These are phyloP conservation scores for Phoeniculus purpureus DNA, from an alignment of 2,797 vertebrate genomes.

Conservation along the genomic window DNA sequence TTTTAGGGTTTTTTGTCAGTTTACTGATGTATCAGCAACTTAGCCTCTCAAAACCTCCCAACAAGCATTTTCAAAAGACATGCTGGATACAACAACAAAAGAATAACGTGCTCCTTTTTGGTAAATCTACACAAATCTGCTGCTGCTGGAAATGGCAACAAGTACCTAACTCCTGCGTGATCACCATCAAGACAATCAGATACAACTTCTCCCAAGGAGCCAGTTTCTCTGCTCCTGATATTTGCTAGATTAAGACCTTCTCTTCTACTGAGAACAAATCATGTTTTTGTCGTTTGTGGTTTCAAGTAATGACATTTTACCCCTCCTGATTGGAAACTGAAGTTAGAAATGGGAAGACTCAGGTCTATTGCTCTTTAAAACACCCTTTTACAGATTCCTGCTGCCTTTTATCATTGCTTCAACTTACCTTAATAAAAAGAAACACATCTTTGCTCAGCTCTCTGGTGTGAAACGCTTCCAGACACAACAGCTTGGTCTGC, in stretches of 20 bases:
- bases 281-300: background rate
- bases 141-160: background rate
- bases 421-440: background rate
- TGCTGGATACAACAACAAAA: background rate
- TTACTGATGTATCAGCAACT: background rate
- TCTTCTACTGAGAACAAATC: background rate
- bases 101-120: background rate
- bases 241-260: background rate
- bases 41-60: background rate
- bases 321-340: background rate
- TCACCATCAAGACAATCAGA: background rate
- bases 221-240: background rate
- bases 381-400: background rate
- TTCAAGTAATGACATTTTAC: background rate
- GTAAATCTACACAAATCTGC: background rate
- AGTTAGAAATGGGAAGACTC: background rate
- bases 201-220: background rate
- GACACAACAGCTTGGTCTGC: background rate
- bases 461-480: background rate
- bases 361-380: background rate
- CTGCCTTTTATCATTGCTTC: background rate
- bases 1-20: background rate
- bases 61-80: background rate
- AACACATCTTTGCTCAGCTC: background rate
- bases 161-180: background rate